phyloP scores from a whole-genome alignment of 2,797 vertebrate genomes.

The Acipenser oxyrinchus region DNA sequence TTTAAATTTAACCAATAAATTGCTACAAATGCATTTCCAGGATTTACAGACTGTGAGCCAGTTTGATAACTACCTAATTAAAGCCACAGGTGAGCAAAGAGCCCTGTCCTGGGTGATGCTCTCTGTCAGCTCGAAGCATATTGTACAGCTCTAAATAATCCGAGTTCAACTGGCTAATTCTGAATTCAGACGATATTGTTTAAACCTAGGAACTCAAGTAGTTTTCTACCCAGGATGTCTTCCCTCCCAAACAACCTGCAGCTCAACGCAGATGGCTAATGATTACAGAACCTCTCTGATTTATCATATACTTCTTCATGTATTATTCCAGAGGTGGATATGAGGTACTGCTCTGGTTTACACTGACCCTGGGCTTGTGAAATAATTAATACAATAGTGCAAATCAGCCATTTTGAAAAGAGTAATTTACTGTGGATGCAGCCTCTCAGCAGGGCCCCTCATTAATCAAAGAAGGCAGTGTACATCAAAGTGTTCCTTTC shows the following conservation, averaged over 20 bases:
- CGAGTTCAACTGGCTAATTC: not conserved
- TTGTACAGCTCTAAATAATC: not conserved
- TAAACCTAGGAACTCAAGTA: not conserved
- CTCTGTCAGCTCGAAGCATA: too few species aligned
- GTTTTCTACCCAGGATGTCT: not conserved
- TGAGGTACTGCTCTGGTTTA: slow-evolving; percentile 23
- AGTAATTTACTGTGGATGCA: slow-evolving; percentile 70
- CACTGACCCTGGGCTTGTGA: slow-evolving; percentile 58
- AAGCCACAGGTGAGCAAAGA: too few species aligned
- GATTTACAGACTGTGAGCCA: too few species aligned
- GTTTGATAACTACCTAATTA: too few species aligned
- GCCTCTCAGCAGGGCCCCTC: slow-evolving; percentile 62
- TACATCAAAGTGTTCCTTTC: slow-evolving; percentile 68
- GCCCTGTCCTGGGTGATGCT: too few species aligned
- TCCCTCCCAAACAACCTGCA: slow-evolving; percentile 14
- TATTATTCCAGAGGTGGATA: slow-evolving; percentile 20
- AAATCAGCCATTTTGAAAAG: slow-evolving; percentile 73
- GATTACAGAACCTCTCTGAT: slow-evolving; percentile 21
- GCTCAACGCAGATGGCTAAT: slow-evolving; percentile 15
- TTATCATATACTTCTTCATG: slow-evolving; percentile 22
- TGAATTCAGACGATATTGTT: slow-evolving; percentile 5
- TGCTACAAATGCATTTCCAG: too few species aligned
- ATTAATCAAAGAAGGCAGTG: slow-evolving; percentile 74
- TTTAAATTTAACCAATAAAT: too few species aligned
- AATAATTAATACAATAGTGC: slow-evolving; percentile 79